Percentiles rank a stretch among this genome's conserved stretches.
phyloP scores from a whole-genome alignment of 2,888 invertebrate species.

The Mactromeris polynyma region DNA sequence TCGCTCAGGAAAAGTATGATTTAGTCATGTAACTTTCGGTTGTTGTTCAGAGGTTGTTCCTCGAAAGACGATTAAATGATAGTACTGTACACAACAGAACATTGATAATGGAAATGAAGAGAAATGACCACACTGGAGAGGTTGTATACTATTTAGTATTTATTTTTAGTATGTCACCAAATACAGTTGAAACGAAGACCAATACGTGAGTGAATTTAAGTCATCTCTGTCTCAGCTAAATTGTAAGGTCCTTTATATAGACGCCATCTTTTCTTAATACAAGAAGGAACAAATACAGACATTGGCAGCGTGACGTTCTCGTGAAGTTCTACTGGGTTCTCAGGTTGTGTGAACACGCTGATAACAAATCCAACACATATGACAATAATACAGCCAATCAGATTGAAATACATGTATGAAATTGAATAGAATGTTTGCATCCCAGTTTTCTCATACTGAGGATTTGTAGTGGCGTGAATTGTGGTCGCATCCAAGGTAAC shows the following conservation, averaged over 20 bases:
- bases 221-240: not conserved
- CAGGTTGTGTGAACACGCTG: constrained; percentile 39
- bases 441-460: not conserved
- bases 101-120: no score
- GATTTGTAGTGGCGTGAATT: not conserved
- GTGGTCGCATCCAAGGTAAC: not conserved
- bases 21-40: no score
- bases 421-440: constrained; percentile 25
- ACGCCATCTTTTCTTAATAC: constrained; percentile 7
- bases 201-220: no score
- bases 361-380: constrained; percentile 28
- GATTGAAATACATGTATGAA: constrained; percentile 46
- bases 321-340: constrained; percentile 1
- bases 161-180: no score
- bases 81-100: no score
- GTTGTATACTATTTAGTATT: no score
- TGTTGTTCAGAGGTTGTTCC: no score
- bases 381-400: constrained; percentile 27
- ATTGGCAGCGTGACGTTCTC: constrained; percentile 32
- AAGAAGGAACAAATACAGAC: constrained; percentile 39
- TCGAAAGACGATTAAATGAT: no score
- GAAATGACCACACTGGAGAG: no score
- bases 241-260: not conserved
- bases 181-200: no score
- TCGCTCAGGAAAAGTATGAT: no score